These are phyloP conservation scores for Ptychodera flava DNA, from an alignment of 35 echinoderm and acorn worm species.

Conservation along the genomic window DNA sequence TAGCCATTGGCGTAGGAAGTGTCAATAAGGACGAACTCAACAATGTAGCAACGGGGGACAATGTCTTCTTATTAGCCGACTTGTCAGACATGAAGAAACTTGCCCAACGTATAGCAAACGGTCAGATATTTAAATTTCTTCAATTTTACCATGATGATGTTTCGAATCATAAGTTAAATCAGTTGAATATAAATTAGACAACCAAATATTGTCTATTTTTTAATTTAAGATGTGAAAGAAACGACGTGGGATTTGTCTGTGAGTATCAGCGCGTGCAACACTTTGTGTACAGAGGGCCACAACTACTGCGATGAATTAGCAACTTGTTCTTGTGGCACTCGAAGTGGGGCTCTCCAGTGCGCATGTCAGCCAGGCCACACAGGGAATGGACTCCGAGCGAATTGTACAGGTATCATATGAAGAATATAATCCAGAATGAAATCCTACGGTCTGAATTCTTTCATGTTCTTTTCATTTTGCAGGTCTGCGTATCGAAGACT, in stretches of 20 bases:
- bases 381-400: constrained; percentile 12
- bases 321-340: constrained; percentile 45
- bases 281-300: not conserved
- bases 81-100: constrained; percentile 7
- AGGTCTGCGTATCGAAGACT: no score
- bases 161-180: not conserved
- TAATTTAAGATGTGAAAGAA: not conserved
- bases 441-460: no score
- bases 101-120: not conserved
- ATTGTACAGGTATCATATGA: constrained; percentile 32
- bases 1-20: constrained; percentile 36
- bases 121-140: not conserved
- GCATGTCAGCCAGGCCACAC: constrained; percentile 45
- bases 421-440: no score
- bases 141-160: not conserved
- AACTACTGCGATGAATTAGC: constrained; percentile 44
- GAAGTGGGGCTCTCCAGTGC: constrained; percentile 36
- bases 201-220: no score
- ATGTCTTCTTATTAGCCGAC: constrained; percentile 16
- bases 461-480: no score
- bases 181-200: no score
- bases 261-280: not conserved
- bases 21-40: constrained; percentile 19
- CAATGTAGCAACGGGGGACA: constrained; percentile 3
- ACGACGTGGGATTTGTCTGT: constrained; percentile 26